Evolutionary conservation across 2,113 vertebrate genomes (phyloP).

Genomic region (Atrichornis clamosus): DNA sequence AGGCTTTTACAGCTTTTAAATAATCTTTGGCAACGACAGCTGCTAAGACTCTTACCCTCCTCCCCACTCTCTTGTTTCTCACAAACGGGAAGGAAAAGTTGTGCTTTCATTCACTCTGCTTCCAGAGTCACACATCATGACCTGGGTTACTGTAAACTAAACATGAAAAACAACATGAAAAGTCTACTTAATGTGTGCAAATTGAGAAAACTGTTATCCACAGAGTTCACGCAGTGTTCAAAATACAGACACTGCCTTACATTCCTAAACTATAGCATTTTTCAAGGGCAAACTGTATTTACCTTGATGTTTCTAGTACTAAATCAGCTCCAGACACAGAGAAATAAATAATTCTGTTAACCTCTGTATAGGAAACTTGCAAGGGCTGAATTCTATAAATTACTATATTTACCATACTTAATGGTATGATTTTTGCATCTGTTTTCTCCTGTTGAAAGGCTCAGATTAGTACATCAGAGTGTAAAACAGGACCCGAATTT

Average conservation of each 20-base stretch:
- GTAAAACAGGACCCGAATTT: neutral
- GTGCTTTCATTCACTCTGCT: constrained; percentile 1
- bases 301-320: neutral
- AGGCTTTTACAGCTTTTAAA: constrained; percentile 78
- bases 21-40: constrained; percentile 76
- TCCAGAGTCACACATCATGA: neutral
- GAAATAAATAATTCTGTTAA: constrained; percentile 5
- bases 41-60: constrained; percentile 71
- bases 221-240: neutral
- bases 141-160: neutral
- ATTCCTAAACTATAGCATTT: neutral
- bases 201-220: constrained; percentile 3
- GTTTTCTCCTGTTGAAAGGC: neutral
- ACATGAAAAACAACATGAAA: neutral
- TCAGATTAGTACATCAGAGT: neutral
- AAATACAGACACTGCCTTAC: neutral
- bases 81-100: neutral
- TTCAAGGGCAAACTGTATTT: neutral
- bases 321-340: neutral
- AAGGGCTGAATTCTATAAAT: neutral
- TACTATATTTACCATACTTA: neutral
- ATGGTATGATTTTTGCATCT: neutral
- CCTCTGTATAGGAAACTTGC: neutral
- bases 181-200: neutral
- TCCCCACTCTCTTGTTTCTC: neutral